phyloP scores from a whole-genome alignment of 2,113 vertebrate species.

The Caretta caretta region DNA sequence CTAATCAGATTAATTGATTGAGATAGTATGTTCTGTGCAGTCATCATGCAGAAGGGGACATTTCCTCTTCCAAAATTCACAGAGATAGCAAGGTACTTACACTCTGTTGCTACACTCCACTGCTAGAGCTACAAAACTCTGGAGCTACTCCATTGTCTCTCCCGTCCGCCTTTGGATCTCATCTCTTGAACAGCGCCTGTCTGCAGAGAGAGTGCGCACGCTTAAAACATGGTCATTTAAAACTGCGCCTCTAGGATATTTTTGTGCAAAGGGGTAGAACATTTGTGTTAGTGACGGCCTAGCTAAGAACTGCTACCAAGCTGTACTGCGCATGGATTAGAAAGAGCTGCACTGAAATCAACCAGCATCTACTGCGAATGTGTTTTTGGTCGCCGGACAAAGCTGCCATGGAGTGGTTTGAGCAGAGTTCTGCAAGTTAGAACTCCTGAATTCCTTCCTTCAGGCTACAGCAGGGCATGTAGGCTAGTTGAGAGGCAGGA shows the following conservation, averaged over 20 bases:
- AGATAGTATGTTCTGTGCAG: not conserved
- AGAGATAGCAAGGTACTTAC: conserved; percentile 34
- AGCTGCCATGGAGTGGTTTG: not conserved
- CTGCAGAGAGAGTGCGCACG: conserved; percentile 48
- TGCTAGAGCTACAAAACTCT: conserved; percentile 75
- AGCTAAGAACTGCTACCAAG: accelerated
- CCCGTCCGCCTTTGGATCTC: conserved; percentile 88
- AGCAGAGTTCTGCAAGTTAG: not conserved
- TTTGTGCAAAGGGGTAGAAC: not conserved
- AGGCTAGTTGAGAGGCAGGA: not conserved
- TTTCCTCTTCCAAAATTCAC: not conserved
- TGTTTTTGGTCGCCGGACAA: not conserved
- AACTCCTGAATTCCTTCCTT: not conserved
- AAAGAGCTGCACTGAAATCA: not conserved
- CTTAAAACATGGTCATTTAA: accelerated
- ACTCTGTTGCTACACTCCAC: not conserved
- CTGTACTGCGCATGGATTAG: not conserved
- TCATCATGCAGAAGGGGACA: not conserved
- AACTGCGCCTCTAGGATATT: accelerated
- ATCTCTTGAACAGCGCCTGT: conserved; percentile 90
- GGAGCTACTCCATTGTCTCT: conserved; percentile 82
- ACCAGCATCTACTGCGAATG: not conserved
- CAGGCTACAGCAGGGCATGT: not conserved
- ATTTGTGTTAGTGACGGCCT: not conserved
- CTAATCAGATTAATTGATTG: not conserved